These are phyloP conservation scores for Pyralis farinalis DNA, from an alignment of 2,888 invertebrate genomes.

Conservation along the genomic window DNA sequence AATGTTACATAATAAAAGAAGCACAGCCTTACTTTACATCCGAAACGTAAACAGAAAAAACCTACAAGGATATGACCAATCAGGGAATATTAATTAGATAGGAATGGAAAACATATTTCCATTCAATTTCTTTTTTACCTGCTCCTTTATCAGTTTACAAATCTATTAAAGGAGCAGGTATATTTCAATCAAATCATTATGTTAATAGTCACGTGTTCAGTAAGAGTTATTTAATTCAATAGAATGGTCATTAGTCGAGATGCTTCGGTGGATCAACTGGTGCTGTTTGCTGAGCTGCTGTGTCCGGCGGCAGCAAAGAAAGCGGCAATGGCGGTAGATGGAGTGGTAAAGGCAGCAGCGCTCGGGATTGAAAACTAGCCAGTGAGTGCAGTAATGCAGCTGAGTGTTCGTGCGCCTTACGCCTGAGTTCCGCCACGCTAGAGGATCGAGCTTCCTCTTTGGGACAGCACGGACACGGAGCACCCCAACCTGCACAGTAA, in stretches of 20 bases:
- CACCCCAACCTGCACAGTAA: slow-evolving; percentile 84
- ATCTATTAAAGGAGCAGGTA: too few relatives aligned
- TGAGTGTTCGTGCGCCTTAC: slow-evolving; percentile 97
- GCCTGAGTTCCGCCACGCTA: slow-evolving; percentile 94
- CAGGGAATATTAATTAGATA: too few relatives aligned
- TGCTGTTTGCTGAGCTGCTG: slow-evolving; percentile 25
- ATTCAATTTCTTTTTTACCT: too few relatives aligned
- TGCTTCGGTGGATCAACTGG: slow-evolving; percentile 52
- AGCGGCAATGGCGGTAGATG: slow-evolving; percentile 59
- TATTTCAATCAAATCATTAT: too few relatives aligned
- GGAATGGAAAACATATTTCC: too few relatives aligned
- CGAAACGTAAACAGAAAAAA: too few relatives aligned
- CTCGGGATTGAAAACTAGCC: slow-evolving; percentile 84
- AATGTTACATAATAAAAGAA: too few relatives aligned
- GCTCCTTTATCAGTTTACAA: too few relatives aligned
- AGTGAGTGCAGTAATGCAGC: slow-evolving; percentile 91
- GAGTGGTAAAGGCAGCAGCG: slow-evolving; percentile 66
- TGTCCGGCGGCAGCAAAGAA: slow-evolving; percentile 44
- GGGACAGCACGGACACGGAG: slow-evolving; percentile 90
- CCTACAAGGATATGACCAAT: too few relatives aligned
- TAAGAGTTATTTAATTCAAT: too few relatives aligned
- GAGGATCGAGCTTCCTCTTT: slow-evolving; percentile 88
- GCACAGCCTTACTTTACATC: too few relatives aligned
- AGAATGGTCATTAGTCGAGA: slow-evolving; percentile 29
- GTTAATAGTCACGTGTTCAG: too few relatives aligned